Conservation (phyloP, 2,113 vertebrate species). For the Chrysochloris asiatica region DNA sequence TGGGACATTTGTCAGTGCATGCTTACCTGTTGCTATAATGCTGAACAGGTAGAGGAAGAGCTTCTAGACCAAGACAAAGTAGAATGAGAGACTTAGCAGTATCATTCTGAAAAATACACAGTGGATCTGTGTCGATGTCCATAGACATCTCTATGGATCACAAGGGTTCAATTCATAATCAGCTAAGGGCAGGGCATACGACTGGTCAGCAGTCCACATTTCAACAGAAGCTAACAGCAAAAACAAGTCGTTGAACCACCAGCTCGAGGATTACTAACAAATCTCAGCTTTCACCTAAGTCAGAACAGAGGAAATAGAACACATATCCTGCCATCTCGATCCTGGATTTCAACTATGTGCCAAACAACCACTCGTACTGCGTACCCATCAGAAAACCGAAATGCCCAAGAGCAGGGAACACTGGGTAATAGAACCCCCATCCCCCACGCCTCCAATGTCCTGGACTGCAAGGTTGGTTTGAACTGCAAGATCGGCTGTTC, state of each 20-base stretch:
- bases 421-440: no score
- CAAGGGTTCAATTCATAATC: background rate
- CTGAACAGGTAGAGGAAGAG: background rate
- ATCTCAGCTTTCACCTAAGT: background rate
- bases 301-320: background rate
- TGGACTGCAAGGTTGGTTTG: no score
- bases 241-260: rapidly evolving
- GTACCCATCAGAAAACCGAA: background rate
- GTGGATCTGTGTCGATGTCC: no score
- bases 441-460: no score
- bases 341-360: background rate
- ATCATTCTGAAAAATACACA: background rate
- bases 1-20: background rate
- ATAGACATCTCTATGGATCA: background rate
- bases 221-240: background rate
- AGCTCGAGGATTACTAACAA: background rate
- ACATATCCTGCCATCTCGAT: rapidly evolving
- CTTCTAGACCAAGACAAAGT: background rate
- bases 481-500: no score
- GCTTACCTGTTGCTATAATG: background rate
- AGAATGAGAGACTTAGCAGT: no score
- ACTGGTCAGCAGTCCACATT: background rate
- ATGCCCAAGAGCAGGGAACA: background rate
- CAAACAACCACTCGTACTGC: rapidly evolving
- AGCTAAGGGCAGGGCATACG: background rate